phyloP scores from a whole-genome alignment of 2,113 vertebrate genomes.

The Scalopus aquaticus region DNA sequence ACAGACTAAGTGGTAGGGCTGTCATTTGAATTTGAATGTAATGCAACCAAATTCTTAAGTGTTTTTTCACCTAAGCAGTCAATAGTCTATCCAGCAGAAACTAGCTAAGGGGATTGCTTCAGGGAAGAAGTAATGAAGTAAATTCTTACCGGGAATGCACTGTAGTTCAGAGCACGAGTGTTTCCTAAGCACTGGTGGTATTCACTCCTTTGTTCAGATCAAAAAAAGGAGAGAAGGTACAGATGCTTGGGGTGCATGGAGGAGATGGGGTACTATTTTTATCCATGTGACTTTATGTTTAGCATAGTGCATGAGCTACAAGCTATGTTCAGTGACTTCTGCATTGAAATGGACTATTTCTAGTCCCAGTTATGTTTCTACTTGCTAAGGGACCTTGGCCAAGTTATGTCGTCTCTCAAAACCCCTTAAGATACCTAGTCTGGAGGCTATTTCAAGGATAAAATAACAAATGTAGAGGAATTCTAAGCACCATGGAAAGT shows the following conservation, averaged over 20 bases:
- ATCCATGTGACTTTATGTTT: not conserved
- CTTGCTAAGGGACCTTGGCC: not conserved
- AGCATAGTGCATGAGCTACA: not conserved
- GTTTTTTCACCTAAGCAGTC: not conserved
- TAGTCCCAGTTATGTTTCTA: not conserved
- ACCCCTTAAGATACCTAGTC: slow-evolving; percentile 6
- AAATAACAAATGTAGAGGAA: slow-evolving; percentile 26
- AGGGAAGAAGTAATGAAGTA: not conserved
- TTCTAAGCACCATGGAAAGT: not conserved
- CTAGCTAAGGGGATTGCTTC: not conserved
- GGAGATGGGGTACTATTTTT: not conserved
- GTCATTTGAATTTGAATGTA: slow-evolving; percentile 23
- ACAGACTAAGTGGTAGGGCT: not conserved
- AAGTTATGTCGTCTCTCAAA: slow-evolving; percentile 27
- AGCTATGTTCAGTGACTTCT: not conserved
- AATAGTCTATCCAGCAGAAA: not conserved
- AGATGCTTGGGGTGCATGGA: not conserved
- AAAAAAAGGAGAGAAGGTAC: not conserved
- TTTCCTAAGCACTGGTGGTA: not conserved
- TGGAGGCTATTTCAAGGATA: slow-evolving; percentile 54
- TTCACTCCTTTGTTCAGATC: not conserved
- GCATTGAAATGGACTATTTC: not conserved
- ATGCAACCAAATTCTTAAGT: not conserved
- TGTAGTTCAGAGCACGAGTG: not conserved
- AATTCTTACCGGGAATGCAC: not conserved